phyloP scores from a whole-genome alignment of 2,888 invertebrate genomes.

The Spodoptera littoralis region DNA sequence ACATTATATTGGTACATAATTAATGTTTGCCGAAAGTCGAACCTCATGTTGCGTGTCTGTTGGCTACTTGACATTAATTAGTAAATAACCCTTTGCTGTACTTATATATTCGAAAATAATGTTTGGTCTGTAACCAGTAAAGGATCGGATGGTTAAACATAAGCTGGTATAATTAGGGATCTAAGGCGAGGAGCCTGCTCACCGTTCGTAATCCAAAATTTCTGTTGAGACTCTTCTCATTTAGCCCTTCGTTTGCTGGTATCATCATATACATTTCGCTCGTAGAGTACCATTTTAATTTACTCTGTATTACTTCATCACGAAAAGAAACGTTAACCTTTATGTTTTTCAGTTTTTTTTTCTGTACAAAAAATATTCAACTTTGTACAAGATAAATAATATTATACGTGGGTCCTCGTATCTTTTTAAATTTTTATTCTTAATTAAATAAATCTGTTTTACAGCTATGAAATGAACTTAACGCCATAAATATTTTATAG shows the following conservation, averaged over 20 bases:
- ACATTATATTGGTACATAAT: too few relatives aligned
- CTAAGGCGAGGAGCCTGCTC: constrained; percentile 23
- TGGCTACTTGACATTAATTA: constrained; percentile 25
- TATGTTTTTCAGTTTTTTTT: too few relatives aligned
- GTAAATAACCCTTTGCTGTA: constrained; percentile 25
- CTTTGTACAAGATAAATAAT: too few relatives aligned
- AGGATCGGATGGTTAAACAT: constrained; percentile 32
- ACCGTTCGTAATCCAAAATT: constrained; percentile 37
- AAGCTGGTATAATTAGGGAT: constrained; percentile 49
- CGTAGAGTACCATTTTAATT: constrained; percentile 12
- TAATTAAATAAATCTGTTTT: too few relatives aligned
- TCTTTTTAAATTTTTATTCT: too few relatives aligned
- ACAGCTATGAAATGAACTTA: too few relatives aligned
- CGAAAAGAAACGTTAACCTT: too few relatives aligned
- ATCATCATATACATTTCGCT: constrained; percentile 1
- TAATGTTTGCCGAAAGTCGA: too few relatives aligned
- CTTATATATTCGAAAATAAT: constrained; percentile 36
- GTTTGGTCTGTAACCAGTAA: constrained; percentile 40
- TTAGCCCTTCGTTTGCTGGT: constrained; percentile 23
- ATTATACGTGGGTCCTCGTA: too few relatives aligned
- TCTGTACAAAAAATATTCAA: too few relatives aligned
- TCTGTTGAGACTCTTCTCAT: constrained; percentile 22
- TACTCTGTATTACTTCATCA: background rate
- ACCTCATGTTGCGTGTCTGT: too few relatives aligned
- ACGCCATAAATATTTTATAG: too few relatives aligned